Evolutionary conservation across 2,797 vertebrate species (phyloP).

Genomic region (Eulemur coronatus): DNA sequence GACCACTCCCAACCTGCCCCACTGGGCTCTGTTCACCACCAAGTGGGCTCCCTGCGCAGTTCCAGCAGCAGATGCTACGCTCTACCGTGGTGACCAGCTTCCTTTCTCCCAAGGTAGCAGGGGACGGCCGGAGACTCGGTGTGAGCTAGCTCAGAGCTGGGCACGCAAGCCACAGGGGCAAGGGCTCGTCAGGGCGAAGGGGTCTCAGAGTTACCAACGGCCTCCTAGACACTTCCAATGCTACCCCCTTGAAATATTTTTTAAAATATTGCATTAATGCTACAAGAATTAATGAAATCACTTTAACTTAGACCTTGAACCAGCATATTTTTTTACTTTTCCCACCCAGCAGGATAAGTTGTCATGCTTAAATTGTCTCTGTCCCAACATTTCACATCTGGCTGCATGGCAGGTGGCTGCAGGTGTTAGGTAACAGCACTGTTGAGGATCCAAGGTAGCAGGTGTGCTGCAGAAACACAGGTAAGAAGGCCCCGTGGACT

Average conservation of each 20-base stretch:
- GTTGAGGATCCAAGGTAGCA: not conserved
- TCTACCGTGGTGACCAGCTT: rapidly evolving
- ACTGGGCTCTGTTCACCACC: not conserved
- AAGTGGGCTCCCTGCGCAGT: not conserved
- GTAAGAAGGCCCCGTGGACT: not conserved
- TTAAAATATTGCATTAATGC: slow-evolving; percentile 26
- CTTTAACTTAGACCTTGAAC: not conserved
- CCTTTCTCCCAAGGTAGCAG: not conserved
- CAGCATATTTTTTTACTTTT: not conserved
- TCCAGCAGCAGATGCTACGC: not conserved
- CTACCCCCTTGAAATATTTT: not conserved
- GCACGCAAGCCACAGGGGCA: not conserved
- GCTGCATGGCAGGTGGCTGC: not conserved
- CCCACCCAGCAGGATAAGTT: not conserved
- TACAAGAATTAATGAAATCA: not conserved
- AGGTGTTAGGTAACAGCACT: not conserved
- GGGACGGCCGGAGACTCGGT: too few relatives aligned
- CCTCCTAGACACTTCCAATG: not conserved
- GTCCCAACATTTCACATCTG: not conserved
- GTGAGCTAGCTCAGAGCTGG: not conserved
- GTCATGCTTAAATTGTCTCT: not conserved
- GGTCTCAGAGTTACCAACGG: not conserved
- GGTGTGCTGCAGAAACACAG: not conserved
- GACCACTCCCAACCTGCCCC: not conserved
- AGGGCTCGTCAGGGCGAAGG: not conserved